Percentiles rank a stretch among this genome's conserved stretches.
These are phyloP conservation scores for Agrilus cyanescens DNA, from an alignment of 2,888 invertebrate genomes.

Conservation along the genomic window DNA sequence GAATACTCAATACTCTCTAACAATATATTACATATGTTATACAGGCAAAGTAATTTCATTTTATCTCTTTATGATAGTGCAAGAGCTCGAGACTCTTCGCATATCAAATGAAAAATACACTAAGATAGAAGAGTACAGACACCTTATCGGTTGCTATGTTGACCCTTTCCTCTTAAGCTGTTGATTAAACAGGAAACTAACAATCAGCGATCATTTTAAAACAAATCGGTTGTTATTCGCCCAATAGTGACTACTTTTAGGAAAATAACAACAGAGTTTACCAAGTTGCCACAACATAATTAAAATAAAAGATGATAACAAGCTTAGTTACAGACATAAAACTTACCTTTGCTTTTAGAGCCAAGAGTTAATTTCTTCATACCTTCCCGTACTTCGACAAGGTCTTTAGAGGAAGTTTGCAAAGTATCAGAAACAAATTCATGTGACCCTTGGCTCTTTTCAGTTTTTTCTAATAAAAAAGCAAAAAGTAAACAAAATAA, in stretches of 20 bases:
- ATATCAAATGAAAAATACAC: conserved; percentile 7
- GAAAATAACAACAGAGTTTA: too few species aligned
- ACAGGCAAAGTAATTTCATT: conserved; percentile 12
- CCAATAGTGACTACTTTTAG: too few species aligned
- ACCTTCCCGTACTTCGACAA: conserved; percentile 62
- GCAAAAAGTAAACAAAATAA: conserved; percentile 19
- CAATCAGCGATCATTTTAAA: conserved; percentile 17
- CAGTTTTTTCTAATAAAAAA: conserved; percentile 15
- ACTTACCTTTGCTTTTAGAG: conserved; percentile 41
- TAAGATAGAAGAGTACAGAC: conserved; percentile 20
- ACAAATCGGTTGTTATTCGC: conserved; percentile 1
- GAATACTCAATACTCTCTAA: conserved; percentile 12
- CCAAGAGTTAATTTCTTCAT: conserved; percentile 57
- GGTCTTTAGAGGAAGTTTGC: conserved; percentile 51
- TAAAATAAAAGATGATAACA: conserved; percentile 13
- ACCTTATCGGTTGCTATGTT: conserved; percentile 32
- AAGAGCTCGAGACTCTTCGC: background rate
- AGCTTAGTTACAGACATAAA: conserved; percentile 4
- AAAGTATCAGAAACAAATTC: conserved; percentile 71
- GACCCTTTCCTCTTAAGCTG: conserved; percentile 50
- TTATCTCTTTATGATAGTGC: background rate
- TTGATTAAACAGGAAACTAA: conserved; percentile 39
- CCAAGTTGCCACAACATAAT: conserved; percentile 11
- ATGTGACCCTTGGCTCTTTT: conserved; percentile 33
- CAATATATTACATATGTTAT: conserved; percentile 17